Evolutionary conservation across 2,888 invertebrate species (phyloP).

Genomic region (Pocota personata): DNA sequence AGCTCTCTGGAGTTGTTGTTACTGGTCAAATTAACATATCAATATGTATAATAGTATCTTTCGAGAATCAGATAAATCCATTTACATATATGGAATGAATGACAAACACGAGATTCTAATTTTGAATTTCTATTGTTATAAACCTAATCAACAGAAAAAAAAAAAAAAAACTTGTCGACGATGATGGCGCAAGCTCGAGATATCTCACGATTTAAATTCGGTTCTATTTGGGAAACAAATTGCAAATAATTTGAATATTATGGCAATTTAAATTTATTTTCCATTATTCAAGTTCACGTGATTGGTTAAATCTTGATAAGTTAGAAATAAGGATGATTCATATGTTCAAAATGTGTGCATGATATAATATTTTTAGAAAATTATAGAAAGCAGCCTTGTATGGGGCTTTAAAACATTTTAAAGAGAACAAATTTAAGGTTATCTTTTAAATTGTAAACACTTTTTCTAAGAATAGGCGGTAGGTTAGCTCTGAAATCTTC

Average conservation of each 20-base stretch:
- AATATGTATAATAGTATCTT: constrained; percentile 7
- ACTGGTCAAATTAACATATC: constrained; percentile 25
- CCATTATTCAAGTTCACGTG: constrained; percentile 15
- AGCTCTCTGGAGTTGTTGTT: background rate
- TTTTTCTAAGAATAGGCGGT: no score
- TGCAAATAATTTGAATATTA: constrained; percentile 8
- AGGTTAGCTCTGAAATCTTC: no score
- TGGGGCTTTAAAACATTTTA: no score
- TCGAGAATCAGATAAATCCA: constrained; percentile 1
- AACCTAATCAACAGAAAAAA: background rate
- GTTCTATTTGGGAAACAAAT: constrained; percentile 13
- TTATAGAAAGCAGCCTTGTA: no score
- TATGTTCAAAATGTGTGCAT: background rate
- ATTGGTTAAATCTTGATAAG: constrained; percentile 9
- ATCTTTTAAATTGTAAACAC: no score
- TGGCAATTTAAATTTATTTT: background rate
- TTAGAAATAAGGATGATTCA: constrained; percentile 6
- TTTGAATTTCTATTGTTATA: background rate
- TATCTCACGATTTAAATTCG: constrained; percentile 35
- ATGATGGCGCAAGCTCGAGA: constrained; percentile 25
- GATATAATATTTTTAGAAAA: background rate
- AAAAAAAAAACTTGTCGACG: background rate
- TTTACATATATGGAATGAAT: background rate
- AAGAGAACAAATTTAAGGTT: no score
- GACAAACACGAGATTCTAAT: constrained; percentile 37